phyloP scores from a whole-genome alignment of 2,113 vertebrate genomes.

The Ammospiza nelsoni region DNA sequence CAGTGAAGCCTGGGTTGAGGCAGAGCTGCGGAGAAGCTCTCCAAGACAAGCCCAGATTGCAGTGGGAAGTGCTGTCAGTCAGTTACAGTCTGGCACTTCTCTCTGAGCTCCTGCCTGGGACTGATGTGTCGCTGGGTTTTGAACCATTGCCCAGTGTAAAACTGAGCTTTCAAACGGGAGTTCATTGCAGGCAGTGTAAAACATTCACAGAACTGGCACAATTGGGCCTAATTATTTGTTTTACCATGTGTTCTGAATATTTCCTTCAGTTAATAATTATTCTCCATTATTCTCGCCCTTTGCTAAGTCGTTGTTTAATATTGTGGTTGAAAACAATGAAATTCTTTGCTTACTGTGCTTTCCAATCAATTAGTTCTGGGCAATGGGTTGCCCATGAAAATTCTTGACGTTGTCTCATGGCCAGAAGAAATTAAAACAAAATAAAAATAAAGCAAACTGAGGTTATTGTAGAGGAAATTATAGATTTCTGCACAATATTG shows the following conservation, averaged over 20 bases:
- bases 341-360: conserved; percentile 9
- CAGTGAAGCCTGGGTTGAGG: not conserved
- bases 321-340: not conserved
- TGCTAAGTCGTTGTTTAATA: conserved; percentile 19
- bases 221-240: conserved; percentile 24
- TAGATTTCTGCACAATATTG: conserved; percentile 3
- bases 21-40: conserved; percentile 5
- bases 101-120: conserved; percentile 7
- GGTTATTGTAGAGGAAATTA: conserved; percentile 33
- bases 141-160: conserved; percentile 12
- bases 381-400: not conserved
- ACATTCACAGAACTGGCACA: not conserved
- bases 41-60: conserved; percentile 8
- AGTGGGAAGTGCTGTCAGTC: conserved; percentile 42
- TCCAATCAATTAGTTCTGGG: conserved; percentile 36
- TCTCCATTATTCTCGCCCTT: not conserved
- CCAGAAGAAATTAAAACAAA: not conserved
- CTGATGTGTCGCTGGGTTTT: conserved; percentile 7
- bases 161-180: not conserved
- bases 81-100: not conserved
- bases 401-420: not conserved
- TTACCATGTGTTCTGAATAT: not conserved
- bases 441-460: not conserved
- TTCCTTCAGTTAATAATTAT: conserved; percentile 31
- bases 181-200: not conserved